Evolutionary conservation across 2,797 vertebrate species (phyloP), one percentile per base, ranked within the genome.

Genomic region (Ptychobarbus kaznakovi): DNA sequence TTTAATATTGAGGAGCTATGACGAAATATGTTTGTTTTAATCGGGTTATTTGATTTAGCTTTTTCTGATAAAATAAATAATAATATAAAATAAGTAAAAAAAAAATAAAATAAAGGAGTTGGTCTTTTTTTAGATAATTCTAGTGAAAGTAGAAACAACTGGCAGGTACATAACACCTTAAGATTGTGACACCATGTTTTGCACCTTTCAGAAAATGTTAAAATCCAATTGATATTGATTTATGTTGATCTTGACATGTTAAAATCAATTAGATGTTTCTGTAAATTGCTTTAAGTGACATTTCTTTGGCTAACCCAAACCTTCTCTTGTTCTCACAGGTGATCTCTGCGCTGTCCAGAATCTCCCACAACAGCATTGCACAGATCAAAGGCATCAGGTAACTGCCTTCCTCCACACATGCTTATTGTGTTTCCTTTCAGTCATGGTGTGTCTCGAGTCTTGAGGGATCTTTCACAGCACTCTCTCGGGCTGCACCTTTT

Each of bases 301-400:
- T 69, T 68, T 68, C 7, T 58, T 51, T 80, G 20, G 28, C 65
- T 86, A 78, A 90, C 69, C 35, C 46, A 46, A 51, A 35, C 84
- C 32, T 89, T 92, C 76, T 87, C 12, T 70, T 83, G 65, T 86
- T 49, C 91, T 86, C 89, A 44, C 95, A 99, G 98, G 98, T 99
- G 73, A 99, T 99, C 91, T 98, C 98, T 0, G 96, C 98, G 0
- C 94, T 99, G 76, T 99, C 98, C n/a, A 95, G 97, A 86, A 96
- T 99, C 88, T 99, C 98, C 85, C 96, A 97, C 84, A 97, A 99
- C 95, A 97, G 95, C 88, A 96, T 98, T 40, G 96, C 96, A 7
- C 98, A 99, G 92, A 97, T 95, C 93, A 99, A 99, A 95, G 98
- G 98, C 86, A 98, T 99, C 94, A 97, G 97, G 98, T 99, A 95